Conservation (phyloP, 2,888 invertebrate genomes). For the Dynastes maya region DNA sequence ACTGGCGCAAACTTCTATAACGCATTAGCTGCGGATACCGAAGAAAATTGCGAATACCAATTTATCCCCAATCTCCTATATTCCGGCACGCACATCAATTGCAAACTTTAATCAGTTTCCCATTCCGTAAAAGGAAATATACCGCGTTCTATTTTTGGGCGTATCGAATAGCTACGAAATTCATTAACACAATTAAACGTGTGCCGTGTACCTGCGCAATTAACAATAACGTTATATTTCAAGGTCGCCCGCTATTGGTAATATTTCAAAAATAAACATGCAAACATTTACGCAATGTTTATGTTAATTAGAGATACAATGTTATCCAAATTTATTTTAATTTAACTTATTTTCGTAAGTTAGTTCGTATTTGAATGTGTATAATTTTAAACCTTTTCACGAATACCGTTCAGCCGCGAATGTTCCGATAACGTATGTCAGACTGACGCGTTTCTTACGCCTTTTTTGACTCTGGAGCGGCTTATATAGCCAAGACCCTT, state of each 20-base stretch:
- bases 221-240: conserved; percentile 7
- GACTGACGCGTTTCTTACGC: too few relatives aligned
- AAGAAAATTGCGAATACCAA: conserved; percentile 27
- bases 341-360: background rate
- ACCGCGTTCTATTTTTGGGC: conserved; percentile 19
- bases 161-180: background rate
- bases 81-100: conserved; percentile 29
- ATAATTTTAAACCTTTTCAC: too few relatives aligned
- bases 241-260: background rate
- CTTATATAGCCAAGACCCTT: too few relatives aligned
- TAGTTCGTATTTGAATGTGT: too few relatives aligned
- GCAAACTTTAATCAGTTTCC: conserved; percentile 28
- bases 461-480: too few relatives aligned
- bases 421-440: too few relatives aligned
- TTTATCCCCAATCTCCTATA: conserved; percentile 18
- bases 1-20: background rate
- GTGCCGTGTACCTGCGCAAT: background rate
- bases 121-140: conserved; percentile 22
- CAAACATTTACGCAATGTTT: background rate
- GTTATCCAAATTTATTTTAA: background rate
- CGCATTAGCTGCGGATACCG: background rate
- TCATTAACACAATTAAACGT: conserved; percentile 28
- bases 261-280: background rate
- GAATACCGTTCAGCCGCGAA: too few relatives aligned
- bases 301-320: background rate